Evolutionary conservation across 1,140 invertebrate genomes (phyloP), one percentile per base, ranked within the genome.

Genomic region (Zelostemma sp.): DNA sequence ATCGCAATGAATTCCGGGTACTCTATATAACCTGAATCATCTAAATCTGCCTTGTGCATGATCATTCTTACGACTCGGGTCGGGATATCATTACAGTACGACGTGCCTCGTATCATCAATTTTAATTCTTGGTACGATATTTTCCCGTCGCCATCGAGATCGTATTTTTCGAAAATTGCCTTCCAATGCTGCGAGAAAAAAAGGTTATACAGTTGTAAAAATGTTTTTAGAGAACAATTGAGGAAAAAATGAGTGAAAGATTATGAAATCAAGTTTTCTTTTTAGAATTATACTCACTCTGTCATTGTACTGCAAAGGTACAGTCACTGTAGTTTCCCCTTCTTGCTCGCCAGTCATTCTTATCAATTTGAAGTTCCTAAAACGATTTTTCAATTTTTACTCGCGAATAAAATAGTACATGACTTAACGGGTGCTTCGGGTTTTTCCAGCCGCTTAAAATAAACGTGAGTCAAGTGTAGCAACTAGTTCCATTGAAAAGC

Each of bases 1-100:
- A 96, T 92, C 8, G 87, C 83, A 35, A 93, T 88, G 77, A 95
- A 96, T 85, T 96, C 94, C 17, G 89, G 85, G 77, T 92, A 94
- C 71, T 91, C 90, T 46, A 95, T 79, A 48, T 89, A 89, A 1
- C 92, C 92, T 72, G 93, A 90, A 72, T 89, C 88, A 80, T 95
- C 89, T 11, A 83, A 77, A 83, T 96, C 94, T 6, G 90, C 90
- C 54, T 89, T 86, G 3, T 85, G 78, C 83, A 95, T 87, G 55
- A 95, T 92, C 76, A 90, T 88, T 51, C 88, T 87, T 0, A 94
- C 88, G 31, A 92, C 89, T 64, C 90, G 88, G 35, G 88, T 82
- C 6, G 94, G 93, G 58, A 95, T 88, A 60, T 93, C 91, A 60
- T 91, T 87, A 54, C 87, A 88, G 82, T 88, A 90, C 50, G 88